Base-by-base conservation (phyloP, 1,140 invertebrate species). In the Drusus annulatus region DNA sequence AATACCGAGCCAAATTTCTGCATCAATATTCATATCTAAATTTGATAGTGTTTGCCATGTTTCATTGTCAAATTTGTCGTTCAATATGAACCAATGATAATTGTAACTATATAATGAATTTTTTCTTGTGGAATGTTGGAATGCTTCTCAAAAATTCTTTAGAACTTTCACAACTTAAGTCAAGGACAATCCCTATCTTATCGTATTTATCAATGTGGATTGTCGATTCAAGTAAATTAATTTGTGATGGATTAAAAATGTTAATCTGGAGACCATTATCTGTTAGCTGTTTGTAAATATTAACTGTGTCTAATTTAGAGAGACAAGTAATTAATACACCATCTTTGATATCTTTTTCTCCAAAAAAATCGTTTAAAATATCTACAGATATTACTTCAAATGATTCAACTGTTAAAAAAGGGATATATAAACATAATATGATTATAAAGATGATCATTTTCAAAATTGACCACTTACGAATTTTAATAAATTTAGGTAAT, bases 1-100 rank as follows among this genome's bases (percentile, higher is more conserved):
- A 15, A 58, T 10, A 8, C 68, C 74, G 16, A 76, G 75, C 28
- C 50, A 65, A 17, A 84, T 69, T 51, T 84, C 83, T 45, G 83
- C 63, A 75, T 84, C 80, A 16, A 84, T 78, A 80, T 84, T 78
- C 5, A 84, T 80, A 62, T 81, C 75, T 13, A 81, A 54, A 25
- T 50, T 36, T 45, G 56, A 60, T 1, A 84, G 78, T 17, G 52
- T 16, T 36, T 23, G 36, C 6, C 62, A n/a, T 13, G 8, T 69
- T 36, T 65, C 28, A 36, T 74, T 45, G 15, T 63, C 21, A 51
- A 71, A 13, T 28, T 78, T 65, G 1, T 75, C 36, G 45, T 25
- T 60, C 3, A 78, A 52, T 1, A 81, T 25, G 19, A 84, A 60
- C 83, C 83, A 84, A 25, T 75, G 51, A 45, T 78, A 77, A 50